Evolutionary conservation across 2,113 vertebrate species (phyloP).

Genomic region (Tragelaphus strepsiceros): DNA sequence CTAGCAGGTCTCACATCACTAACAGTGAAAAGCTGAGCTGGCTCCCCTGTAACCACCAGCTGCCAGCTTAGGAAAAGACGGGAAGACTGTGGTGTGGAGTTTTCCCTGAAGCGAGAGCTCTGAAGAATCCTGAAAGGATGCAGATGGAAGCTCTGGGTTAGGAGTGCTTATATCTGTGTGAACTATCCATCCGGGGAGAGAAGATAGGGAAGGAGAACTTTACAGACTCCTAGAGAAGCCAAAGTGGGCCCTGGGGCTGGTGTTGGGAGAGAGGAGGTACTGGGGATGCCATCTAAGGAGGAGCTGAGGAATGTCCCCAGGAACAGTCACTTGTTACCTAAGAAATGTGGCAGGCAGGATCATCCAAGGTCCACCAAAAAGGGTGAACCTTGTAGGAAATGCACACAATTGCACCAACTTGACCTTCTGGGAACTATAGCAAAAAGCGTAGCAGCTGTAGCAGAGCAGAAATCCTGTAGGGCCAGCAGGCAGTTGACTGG

Average conservation of each 20-base stretch:
- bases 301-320: accelerated
- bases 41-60: not conserved
- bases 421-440: not conserved
- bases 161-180: accelerated
- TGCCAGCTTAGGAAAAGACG: not conserved
- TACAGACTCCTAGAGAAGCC: accelerated
- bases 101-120: not conserved
- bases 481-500: too few relatives aligned
- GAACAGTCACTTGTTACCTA: accelerated
- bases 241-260: accelerated
- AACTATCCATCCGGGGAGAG: not conserved
- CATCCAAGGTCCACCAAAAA: accelerated
- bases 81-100: not conserved
- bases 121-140: not conserved
- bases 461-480: too few relatives aligned
- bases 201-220: not conserved
- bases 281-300: not conserved
- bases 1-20: not conserved
- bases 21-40: accelerated
- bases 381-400: too few relatives aligned
- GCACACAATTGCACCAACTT: not conserved
- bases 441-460: accelerated
- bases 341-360: accelerated
- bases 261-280: not conserved
- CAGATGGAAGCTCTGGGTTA: accelerated